These are phyloP conservation scores for Atethmia centrago DNA, from an alignment of 2,888 invertebrate genomes.

Conservation along the genomic window DNA sequence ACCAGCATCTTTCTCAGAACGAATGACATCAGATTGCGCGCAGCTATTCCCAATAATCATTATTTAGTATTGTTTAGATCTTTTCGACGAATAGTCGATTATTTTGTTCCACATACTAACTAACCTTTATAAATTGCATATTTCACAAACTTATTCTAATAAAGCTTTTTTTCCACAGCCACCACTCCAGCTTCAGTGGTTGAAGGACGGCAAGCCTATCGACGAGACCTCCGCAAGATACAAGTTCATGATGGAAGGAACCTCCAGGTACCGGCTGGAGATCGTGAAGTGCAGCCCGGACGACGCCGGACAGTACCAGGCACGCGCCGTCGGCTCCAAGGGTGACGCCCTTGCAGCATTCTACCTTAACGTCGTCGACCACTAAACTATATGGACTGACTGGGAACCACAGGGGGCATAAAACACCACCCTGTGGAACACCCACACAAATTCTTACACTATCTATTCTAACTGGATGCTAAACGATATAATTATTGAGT, in stretches of 20 bases:
- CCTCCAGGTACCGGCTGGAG: constrained; percentile 94
- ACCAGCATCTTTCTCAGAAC: constrained; percentile 44
- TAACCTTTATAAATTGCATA: neutral
- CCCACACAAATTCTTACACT: constrained; percentile 63
- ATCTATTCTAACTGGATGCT: constrained; percentile 69
- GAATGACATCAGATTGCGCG: constrained; percentile 23
- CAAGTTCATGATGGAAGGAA: constrained; percentile 95
- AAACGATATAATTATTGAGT: constrained; percentile 78
- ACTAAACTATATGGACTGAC: constrained; percentile 80
- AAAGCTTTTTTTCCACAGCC: constrained; percentile 76
- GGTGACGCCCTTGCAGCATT: constrained; percentile 96
- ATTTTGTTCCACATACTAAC: neutral
- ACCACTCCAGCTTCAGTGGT: constrained; percentile 94
- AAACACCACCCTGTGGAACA: constrained; percentile 75
- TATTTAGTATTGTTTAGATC: constrained; percentile 1
- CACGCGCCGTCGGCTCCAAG: constrained; percentile 96
- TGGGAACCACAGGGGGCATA: constrained; percentile 71
- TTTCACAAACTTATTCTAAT: neutral
- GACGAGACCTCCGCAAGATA: constrained; percentile 94
- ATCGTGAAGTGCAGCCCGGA: constrained; percentile 93
- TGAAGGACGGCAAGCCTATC: constrained; percentile 97
- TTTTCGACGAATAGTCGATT: constrained; percentile 5
- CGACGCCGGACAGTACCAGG: constrained; percentile 97
- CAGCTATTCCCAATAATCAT: neutral
- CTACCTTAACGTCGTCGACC: constrained; percentile 94